Evolutionary conservation across 2,113 vertebrate genomes (phyloP).

Genomic region (Poeciliopsis turrubarensis): DNA sequence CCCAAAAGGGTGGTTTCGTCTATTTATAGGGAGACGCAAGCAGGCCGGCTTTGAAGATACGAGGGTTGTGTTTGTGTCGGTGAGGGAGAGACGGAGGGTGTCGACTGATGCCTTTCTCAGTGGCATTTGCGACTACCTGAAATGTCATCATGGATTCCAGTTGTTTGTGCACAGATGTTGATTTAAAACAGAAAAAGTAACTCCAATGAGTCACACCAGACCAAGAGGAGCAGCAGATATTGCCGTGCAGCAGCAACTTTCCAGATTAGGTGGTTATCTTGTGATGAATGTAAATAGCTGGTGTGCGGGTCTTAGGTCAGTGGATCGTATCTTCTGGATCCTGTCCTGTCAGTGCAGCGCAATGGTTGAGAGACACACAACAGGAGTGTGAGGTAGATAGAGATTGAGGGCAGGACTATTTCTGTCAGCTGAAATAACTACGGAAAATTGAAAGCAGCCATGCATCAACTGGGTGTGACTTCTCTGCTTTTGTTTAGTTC

Average conservation of each 20-base stretch:
- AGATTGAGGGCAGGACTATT: constrained; percentile 2
- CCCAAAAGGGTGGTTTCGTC: constrained; percentile 42
- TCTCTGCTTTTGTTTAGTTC: not conserved
- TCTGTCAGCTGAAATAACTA: not conserved
- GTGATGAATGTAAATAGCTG: constrained; percentile 38
- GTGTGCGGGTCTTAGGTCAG: constrained; percentile 11
- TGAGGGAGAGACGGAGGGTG: not conserved
- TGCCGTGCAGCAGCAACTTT: constrained; percentile 1
- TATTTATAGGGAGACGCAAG: constrained; percentile 67
- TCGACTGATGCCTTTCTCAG: not conserved
- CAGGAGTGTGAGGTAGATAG: not conserved
- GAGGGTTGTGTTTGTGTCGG: constrained; percentile 1
- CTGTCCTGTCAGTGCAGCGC: constrained; percentile 32
- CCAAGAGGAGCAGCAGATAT: constrained; percentile 18
- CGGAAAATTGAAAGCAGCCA: not conserved
- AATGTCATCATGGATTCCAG: not conserved
- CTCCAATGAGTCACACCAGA: not conserved
- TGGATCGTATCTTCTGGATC: constrained; percentile 16
- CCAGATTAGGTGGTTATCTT: constrained; percentile 30
- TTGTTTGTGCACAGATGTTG: not conserved
- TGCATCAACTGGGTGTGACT: not conserved
- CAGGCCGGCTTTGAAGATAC: constrained; percentile 45
- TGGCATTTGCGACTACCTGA: no score
- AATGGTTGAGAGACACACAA: constrained; percentile 18
- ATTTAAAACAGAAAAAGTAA: not conserved